These are phyloP conservation scores for Aphelenchoides bicaudatus DNA, from an alignment of 2,888 invertebrate species.

Conservation along the genomic window DNA sequence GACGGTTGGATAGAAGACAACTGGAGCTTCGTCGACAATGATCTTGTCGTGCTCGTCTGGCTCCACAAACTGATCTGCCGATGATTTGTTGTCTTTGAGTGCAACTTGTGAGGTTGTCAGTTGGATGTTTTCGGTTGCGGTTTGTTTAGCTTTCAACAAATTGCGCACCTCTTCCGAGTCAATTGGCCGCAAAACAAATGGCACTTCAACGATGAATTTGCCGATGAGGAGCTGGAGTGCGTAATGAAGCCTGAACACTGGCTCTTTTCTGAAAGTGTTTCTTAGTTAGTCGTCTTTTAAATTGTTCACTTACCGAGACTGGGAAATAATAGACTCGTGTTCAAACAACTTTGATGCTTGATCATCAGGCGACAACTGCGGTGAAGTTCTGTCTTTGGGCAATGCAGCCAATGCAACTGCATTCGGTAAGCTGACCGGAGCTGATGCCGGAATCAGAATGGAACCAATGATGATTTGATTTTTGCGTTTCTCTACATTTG, in stretches of 20 bases:
- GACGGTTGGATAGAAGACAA: constrained; percentile 14
- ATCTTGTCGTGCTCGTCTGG: constrained; percentile 24
- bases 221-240: constrained; percentile 23
- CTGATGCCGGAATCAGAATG: constrained; percentile 8
- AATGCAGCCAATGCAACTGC: constrained; percentile 14
- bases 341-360: constrained; percentile 24
- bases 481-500: constrained; percentile 10
- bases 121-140: constrained; percentile 3
- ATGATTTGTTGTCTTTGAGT: not conserved
- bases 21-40: constrained; percentile 7
- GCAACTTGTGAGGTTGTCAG: not conserved
- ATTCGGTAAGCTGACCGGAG: constrained; percentile 14
- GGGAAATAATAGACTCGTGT: constrained; percentile 24
- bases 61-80: constrained; percentile 18
- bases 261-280: no score
- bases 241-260: constrained; percentile 22
- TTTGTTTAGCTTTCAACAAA: not conserved
- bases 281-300: no score
- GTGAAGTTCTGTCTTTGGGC: constrained; percentile 22
- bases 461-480: constrained; percentile 4
- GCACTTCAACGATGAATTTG: constrained; percentile 23
- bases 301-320: no score
- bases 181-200: constrained; percentile 20
- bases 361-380: constrained; percentile 19
- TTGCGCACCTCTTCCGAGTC: constrained; percentile 10